Evolutionary conservation across 53 echinoderm and acorn worm species (phyloP).

Genomic region (Hippasteria phrygiana): DNA sequence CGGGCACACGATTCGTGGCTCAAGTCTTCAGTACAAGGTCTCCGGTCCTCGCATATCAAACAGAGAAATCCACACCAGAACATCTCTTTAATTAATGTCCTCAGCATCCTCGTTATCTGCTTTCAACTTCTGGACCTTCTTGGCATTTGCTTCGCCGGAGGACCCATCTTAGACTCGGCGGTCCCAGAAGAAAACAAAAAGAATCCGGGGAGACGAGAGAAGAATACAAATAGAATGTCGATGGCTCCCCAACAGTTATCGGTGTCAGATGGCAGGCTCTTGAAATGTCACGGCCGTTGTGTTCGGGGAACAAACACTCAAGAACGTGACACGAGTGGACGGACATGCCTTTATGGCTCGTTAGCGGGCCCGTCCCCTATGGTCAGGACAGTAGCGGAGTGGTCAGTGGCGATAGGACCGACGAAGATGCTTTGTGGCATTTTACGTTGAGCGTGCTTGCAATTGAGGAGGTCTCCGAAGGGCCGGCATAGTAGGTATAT

Average conservation of each 20-base stretch:
- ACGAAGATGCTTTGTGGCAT: too few species aligned
- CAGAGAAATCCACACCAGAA: too few species aligned
- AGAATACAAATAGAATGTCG: background rate
- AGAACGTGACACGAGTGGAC: conserved; percentile 4
- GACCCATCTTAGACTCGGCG: background rate
- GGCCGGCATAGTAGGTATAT: too few species aligned
- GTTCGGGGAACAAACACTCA: conserved; percentile 33
- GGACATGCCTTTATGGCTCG: background rate
- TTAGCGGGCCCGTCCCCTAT: background rate
- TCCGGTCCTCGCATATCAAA: too few species aligned
- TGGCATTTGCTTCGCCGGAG: background rate
- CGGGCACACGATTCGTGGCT: too few species aligned
- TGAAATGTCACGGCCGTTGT: conserved; percentile 39
- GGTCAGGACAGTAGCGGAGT: background rate
- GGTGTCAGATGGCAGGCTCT: background rate
- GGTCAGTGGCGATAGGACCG: background rate
- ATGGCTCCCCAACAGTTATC: background rate
- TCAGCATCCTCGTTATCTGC: too few species aligned
- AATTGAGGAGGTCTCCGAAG: too few species aligned
- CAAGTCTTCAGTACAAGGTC: too few species aligned
- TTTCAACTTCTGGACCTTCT: background rate
- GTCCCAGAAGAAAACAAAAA: background rate
- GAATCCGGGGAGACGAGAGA: background rate
- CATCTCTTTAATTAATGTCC: too few species aligned
- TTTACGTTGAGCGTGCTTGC: too few species aligned